A percentile compares a stretch with the other conserved stretches of the same genome.
Conservation (phyloP, 2,888 invertebrate genomes). For the Eristalis tenax region DNA sequence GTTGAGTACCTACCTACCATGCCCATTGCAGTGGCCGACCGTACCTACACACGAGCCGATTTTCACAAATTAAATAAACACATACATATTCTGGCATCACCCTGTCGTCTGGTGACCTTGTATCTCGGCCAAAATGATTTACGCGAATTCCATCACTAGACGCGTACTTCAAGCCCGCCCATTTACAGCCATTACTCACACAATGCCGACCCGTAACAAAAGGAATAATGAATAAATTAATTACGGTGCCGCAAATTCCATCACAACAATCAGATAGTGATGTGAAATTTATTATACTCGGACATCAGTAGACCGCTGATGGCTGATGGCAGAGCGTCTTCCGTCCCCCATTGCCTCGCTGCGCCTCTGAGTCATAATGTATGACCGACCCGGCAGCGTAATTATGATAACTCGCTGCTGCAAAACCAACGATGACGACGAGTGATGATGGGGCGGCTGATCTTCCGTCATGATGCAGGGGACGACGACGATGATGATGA, state of each 20-base stretch:
- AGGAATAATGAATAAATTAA: slow-evolving; percentile 69
- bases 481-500: slow-evolving; percentile 31
- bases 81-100: slow-evolving; percentile 11
- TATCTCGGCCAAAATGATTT: slow-evolving; percentile 37
- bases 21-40: not conserved
- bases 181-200: slow-evolving; percentile 55
- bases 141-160: slow-evolving; percentile 53
- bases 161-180: slow-evolving; percentile 35
- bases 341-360: not conserved
- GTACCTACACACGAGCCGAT: not conserved
- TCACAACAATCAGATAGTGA: slow-evolving; percentile 68
- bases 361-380: slow-evolving; percentile 31
- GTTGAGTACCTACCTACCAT: not conserved
- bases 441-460: slow-evolving; percentile 60
- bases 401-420: slow-evolving; percentile 60
- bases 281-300: slow-evolving; percentile 65
- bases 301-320: slow-evolving; percentile 53
- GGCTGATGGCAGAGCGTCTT: slow-evolving; percentile 28
- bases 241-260: slow-evolving; percentile 65
- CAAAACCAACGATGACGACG: slow-evolving; percentile 47
- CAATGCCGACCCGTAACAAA: slow-evolving; percentile 47
- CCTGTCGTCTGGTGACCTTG: slow-evolving; percentile 50
- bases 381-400: slow-evolving; percentile 48
- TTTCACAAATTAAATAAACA: not conserved
- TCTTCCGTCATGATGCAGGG: slow-evolving; percentile 52